phyloP scores from a whole-genome alignment of 1,140 invertebrate genomes.

The Odontomachus brunneus region DNA sequence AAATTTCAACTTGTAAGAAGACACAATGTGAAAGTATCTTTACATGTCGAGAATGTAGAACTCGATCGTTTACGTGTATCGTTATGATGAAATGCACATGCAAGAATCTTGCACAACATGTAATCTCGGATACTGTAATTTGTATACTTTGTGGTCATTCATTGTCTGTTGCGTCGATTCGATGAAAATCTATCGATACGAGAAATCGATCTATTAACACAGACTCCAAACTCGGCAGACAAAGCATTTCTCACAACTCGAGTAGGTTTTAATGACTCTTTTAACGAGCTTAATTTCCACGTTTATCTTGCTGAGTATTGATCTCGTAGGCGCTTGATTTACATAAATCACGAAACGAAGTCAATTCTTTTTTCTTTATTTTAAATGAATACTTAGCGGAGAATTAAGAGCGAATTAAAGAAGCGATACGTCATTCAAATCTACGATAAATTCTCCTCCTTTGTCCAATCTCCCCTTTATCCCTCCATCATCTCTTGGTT shows the following conservation, averaged over 20 bases:
- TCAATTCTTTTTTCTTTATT: not conserved
- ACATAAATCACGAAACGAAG: slow-evolving; percentile 42
- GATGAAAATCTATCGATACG: not conserved
- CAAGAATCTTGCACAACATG: not conserved
- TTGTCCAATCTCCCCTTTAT: too few species aligned
- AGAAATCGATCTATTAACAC: not conserved
- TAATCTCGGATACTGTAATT: slow-evolving; percentile 20
- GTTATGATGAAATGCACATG: not conserved
- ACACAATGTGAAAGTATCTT: too few species aligned
- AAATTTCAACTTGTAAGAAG: too few species aligned
- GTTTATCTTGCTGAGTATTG: slow-evolving; percentile 7
- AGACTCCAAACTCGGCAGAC: not conserved
- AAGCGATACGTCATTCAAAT: not conserved
- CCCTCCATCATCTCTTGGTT: too few species aligned
- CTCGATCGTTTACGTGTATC: not conserved
- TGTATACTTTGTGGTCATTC: slow-evolving; percentile 11
- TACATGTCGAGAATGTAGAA: too few species aligned
- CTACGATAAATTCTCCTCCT: not conserved
- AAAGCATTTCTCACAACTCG: not conserved
- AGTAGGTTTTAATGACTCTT: slow-evolving; percentile 15
- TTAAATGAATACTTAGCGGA: not conserved
- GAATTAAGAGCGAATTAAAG: not conserved
- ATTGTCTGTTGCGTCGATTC: not conserved
- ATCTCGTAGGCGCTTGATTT: not conserved
- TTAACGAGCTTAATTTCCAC: slow-evolving; percentile 16